Evolutionary conservation across 1,140 invertebrate species (phyloP), one percentile per base, ranked within the genome.

Genomic region (Eueides isabella): DNA sequence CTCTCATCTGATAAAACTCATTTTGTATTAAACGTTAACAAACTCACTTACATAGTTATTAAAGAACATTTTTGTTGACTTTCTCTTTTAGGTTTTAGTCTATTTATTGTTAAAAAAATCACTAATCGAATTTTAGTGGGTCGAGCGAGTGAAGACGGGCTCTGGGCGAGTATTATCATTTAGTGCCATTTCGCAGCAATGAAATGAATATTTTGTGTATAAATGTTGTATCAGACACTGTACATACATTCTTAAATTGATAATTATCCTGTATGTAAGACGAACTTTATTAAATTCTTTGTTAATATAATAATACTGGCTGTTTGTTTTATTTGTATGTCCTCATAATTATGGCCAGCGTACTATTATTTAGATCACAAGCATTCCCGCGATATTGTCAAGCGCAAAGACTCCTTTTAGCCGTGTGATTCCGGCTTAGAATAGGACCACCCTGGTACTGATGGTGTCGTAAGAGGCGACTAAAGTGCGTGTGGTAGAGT

Each of bases 241-340:
- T 85, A 85, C 77, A 85, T 85, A 84, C 75, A 80, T 79, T 83
- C 80, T 75, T 80, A 71, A 82, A 85, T 81, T 76, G 75, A 79
- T 78, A 81, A 83, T 80, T 84, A 75, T 72, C 77, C 70, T 79
- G 77, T 86, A 82, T 76, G 66, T 87, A 86, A 86, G 81, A 81
- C 62, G 84, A 85, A 88, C 81, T 88, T 89, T 85, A 89, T 89
- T 89, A 90, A 90, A 90, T 89, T 88, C 85, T 88, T 90, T 88
- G 88, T 88, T 90, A 85, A 87, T 86, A 87, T 82, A 84, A 87
- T 82, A 84, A 44, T 19, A 67, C 33, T 62, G 12, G 77, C 9
- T 71, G 74, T 75, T 79, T 71, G 65, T 76, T 79, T 67, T 48
- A 28, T 72, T 41, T 30, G n/a, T n/a, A n/a, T n/a, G n/a, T n/a